Evolutionary conservation across 2,113 vertebrate species (phyloP).

Genomic region (Scomber scombrus): DNA sequence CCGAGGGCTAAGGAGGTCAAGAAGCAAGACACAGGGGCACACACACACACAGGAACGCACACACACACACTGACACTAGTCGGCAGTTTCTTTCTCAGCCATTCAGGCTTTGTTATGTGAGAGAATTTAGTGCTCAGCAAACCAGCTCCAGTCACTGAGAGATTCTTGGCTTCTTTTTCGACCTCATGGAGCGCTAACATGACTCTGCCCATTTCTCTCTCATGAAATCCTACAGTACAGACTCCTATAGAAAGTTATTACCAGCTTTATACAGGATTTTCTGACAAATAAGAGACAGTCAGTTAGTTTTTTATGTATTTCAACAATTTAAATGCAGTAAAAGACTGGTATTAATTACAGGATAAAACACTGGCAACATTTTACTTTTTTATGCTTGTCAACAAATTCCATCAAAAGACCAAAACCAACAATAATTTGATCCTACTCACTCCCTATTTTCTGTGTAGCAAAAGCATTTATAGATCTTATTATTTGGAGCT

Average conservation of each 20-base stretch:
- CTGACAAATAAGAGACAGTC: background rate
- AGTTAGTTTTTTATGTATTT: no score
- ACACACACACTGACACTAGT: conserved; percentile 29
- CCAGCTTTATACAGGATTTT: background rate
- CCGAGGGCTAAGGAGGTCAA: conserved; percentile 78
- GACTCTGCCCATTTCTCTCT: conserved; percentile 19
- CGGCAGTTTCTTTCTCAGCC: conserved; percentile 75
- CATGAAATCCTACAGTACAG: background rate
- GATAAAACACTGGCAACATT: no score
- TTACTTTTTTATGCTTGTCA: no score
- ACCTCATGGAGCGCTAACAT: conserved; percentile 73
- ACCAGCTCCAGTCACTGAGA: conserved; percentile 64
- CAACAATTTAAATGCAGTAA: no score
- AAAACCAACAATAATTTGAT: no score
- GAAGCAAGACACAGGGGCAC: conserved; percentile 71
- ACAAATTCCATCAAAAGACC: no score
- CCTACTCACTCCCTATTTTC: no score
- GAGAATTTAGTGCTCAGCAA: conserved; percentile 84
- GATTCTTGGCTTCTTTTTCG: conserved; percentile 65
- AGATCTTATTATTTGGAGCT: no score
- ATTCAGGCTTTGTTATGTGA: conserved; percentile 81
- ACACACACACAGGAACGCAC: conserved; percentile 36
- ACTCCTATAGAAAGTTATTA: no score
- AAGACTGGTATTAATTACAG: no score
- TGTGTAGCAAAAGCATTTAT: no score